A percentile compares a stretch with the other conserved stretches of the same genome.
Evolutionary conservation across 2,797 vertebrate genomes (phyloP).

Genomic region (Novumbra hubbsi): DNA sequence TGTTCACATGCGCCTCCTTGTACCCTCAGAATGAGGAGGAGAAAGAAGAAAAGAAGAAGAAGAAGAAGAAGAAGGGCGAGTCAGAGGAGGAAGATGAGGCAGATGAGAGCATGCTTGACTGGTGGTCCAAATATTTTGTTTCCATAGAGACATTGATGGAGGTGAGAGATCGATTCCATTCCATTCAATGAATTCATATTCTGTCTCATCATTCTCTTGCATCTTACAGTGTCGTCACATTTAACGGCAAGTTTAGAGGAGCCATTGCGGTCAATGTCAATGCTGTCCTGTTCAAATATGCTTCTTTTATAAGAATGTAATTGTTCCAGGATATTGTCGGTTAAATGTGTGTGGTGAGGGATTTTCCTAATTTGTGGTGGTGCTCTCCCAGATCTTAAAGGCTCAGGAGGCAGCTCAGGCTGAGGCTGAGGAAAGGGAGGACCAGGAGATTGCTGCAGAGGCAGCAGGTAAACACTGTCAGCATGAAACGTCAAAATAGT

Average conservation of each 20-base stretch:
- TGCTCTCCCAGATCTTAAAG: constrained; percentile 76
- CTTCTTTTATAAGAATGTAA: neutral
- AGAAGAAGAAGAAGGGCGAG: constrained; percentile 87
- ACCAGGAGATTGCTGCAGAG: constrained; percentile 83
- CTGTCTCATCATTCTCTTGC: neutral
- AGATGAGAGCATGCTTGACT: constrained; percentile 92
- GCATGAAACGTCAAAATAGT: neutral
- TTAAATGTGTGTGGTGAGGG: neutral
- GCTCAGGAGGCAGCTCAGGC: constrained; percentile 86
- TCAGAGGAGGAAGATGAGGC: constrained; percentile 88
- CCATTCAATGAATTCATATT: neutral
- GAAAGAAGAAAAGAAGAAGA: constrained; percentile 82
- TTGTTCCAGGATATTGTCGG: neutral
- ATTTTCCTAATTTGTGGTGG: neutral
- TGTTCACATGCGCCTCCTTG: neutral
- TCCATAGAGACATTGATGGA: constrained; percentile 96
- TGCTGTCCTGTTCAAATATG: no score
- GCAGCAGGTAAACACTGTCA: constrained; percentile 59
- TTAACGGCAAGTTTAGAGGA: no score
- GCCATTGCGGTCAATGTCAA: no score
- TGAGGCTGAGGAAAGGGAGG: constrained; percentile 91
- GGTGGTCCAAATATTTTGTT: constrained; percentile 99
- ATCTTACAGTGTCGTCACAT: no score
- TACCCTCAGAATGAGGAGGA: constrained; percentile 81
- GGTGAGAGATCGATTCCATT: constrained; percentile 67